Evolutionary conservation across 2,888 invertebrate species (phyloP).

Genomic region (Cerastis leucographa): DNA sequence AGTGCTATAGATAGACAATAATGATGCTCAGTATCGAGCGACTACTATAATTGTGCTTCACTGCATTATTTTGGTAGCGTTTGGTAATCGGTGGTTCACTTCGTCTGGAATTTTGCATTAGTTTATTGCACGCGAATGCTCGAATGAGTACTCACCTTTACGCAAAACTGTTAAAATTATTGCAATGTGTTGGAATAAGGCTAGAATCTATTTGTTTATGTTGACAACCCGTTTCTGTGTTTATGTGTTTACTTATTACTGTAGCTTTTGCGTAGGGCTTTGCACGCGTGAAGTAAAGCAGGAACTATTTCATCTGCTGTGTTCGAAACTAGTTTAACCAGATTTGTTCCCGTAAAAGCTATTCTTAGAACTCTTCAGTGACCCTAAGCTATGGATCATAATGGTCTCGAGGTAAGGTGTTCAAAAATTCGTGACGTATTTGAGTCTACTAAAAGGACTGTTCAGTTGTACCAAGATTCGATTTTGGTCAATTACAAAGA

Average conservation of each 20-base stretch:
- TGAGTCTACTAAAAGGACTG: background rate
- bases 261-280: slow-evolving; percentile 14
- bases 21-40: too few relatives aligned
- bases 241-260: slow-evolving; percentile 34
- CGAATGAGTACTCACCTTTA: slow-evolving; percentile 27
- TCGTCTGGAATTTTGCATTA: background rate
- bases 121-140: background rate
- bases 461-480: background rate
- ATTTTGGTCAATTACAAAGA: background rate
- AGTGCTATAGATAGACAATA: too few relatives aligned
- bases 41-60: too few relatives aligned
- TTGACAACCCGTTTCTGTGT: slow-evolving; percentile 27
- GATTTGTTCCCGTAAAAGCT: background rate
- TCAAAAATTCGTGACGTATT: background rate
- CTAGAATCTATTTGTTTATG: slow-evolving; percentile 45
- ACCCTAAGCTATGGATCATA: background rate
- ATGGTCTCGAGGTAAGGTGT: background rate
- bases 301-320: slow-evolving; percentile 11
- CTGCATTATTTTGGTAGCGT: too few relatives aligned
- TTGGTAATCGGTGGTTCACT: too few relatives aligned
- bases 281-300: background rate
- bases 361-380: slow-evolving; percentile 1
- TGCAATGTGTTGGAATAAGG: slow-evolving; percentile 21
- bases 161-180: slow-evolving; percentile 39
- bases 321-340: background rate